phyloP scores from a whole-genome alignment of 2,888 invertebrate species.

The Pristionchus maxplancki region DNA sequence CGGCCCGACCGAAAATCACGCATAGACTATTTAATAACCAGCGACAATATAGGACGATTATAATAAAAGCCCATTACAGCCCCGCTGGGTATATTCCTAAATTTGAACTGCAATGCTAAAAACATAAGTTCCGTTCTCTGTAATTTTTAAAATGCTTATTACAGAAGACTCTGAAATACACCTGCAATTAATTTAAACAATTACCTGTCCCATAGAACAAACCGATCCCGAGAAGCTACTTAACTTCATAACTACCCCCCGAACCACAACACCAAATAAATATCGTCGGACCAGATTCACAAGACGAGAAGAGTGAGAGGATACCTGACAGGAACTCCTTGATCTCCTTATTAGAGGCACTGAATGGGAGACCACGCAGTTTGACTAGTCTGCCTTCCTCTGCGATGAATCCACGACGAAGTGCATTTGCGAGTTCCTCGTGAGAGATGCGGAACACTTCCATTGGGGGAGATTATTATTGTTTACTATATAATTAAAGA shows the following conservation, averaged over 20 bases:
- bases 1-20: too few species aligned
- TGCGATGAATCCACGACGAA: constrained; percentile 10
- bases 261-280: constrained; percentile 13
- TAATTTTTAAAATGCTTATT: not conserved
- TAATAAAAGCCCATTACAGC: too few species aligned
- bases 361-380: constrained; percentile 72
- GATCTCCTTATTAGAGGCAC: constrained; percentile 65
- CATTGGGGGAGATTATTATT: not conserved
- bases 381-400: constrained; percentile 57
- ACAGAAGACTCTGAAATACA: not conserved
- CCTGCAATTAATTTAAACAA: not conserved
- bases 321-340: constrained; percentile 67
- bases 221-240: not conserved
- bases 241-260: not conserved
- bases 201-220: not conserved
- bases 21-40: too few species aligned
- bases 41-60: too few species aligned
- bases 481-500: not conserved
- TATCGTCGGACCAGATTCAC: not conserved
- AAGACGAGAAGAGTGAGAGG: not conserved
- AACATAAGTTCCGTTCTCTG: too few species aligned
- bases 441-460: constrained; percentile 55
- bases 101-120: too few species aligned
- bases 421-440: constrained; percentile 45
- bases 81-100: too few species aligned